Evolutionary conservation across 2,113 vertebrate species (phyloP).

Genomic region (Martes martes): DNA sequence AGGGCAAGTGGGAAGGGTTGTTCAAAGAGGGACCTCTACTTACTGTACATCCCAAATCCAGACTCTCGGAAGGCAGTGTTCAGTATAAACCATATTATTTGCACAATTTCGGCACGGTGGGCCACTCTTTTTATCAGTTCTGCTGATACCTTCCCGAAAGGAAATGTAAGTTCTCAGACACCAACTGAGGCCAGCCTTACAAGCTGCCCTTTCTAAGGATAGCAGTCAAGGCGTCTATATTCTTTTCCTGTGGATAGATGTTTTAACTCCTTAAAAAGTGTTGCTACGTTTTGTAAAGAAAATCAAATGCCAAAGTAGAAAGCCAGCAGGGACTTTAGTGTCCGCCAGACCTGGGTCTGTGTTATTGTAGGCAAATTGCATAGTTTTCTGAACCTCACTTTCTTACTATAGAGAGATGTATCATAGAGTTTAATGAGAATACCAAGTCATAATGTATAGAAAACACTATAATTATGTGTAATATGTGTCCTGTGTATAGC

Average conservation of each 20-base stretch:
- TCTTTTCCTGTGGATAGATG: background rate
- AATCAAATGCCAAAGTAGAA: background rate
- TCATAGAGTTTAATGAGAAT: background rate
- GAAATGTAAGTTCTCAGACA: background rate
- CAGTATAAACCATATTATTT: background rate
- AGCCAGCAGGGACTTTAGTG: conserved; percentile 1
- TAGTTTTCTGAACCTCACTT: conserved; percentile 32
- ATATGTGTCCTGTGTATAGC: background rate
- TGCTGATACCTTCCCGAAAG: background rate
- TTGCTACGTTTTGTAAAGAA: conserved; percentile 39
- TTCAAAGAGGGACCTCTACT: background rate
- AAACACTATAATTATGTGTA: background rate
- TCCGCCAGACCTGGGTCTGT: background rate
- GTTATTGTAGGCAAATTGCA: background rate
- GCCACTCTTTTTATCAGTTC: background rate
- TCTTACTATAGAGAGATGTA: background rate
- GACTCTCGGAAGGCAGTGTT: background rate
- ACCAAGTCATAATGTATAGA: background rate
- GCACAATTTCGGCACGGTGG: background rate
- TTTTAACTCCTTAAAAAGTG: background rate
- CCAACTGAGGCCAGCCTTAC: background rate
- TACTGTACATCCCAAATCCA: background rate
- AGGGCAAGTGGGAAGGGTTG: background rate
- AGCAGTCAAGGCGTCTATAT: background rate
- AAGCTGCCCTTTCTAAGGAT: background rate